A percentile compares a stretch with the other conserved stretches of the same genome.
Conservation (phyloP, 2,888 invertebrate genomes). For the Hypselothyrea guttata region DNA sequence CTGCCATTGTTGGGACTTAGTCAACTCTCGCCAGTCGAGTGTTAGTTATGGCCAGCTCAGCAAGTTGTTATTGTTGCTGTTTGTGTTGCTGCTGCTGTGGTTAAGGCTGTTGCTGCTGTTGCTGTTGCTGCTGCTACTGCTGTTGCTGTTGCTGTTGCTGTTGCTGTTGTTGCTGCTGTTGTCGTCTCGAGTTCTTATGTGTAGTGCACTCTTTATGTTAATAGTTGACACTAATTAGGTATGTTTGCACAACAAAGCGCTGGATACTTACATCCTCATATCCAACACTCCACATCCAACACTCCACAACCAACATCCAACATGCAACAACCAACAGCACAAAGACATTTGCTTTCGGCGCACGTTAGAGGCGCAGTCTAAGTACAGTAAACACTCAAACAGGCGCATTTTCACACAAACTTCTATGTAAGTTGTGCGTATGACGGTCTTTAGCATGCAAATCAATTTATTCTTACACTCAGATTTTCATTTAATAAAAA, state of each 20-base stretch:
- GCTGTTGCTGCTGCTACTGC: conserved; percentile 18
- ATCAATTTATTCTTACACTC: too few species aligned
- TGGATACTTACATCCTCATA: conserved; percentile 14
- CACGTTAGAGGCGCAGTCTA: too few species aligned
- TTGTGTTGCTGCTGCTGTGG: too few species aligned
- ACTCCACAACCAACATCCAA: too few species aligned
- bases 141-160: conserved; percentile 22
- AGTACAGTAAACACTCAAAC: too few species aligned
- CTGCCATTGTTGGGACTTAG: conserved; percentile 56
- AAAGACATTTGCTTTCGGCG: too few species aligned
- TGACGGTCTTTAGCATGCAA: too few species aligned
- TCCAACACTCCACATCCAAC: too few species aligned
- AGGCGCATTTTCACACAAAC: too few species aligned
- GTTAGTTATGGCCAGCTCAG: conserved; percentile 69
- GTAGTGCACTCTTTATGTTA: conserved; percentile 76
- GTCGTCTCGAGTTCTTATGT: conserved; percentile 75
- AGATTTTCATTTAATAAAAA: too few species aligned
- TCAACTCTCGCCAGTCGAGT: conserved; percentile 59
- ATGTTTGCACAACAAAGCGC: conserved; percentile 74
- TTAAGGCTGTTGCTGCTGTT: conserved; percentile 18
- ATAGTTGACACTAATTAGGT: conserved; percentile 76
- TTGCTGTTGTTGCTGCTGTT: conserved; percentile 34
- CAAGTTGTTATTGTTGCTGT: conserved; percentile 33
- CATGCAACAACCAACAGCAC: too few species aligned
- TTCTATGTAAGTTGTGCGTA: too few species aligned